Base-by-base conservation (phyloP, 2,888 invertebrate genomes). In the Cheilosia grossa region DNA sequence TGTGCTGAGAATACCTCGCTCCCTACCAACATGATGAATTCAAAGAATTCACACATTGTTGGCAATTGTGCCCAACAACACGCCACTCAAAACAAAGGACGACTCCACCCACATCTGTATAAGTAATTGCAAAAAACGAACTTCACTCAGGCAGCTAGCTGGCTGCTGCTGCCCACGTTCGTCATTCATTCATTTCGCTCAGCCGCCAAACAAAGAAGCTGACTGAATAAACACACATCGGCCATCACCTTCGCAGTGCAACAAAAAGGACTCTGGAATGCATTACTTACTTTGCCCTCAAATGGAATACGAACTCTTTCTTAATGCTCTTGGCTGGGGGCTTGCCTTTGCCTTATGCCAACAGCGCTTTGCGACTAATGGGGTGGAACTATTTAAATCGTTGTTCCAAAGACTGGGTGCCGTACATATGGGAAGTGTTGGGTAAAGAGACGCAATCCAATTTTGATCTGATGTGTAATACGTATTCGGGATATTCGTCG, bases 31-130 rank as follows among this genome's bases (percentile, higher is more conserved):
- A 44, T 17, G n/a, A n/a, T 64, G 37, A 64, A 27, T 40, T 13
- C 66, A 15, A 51, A 40, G 66, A 66, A 66, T 66, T 66, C 53
- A 40, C 40, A 66, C 66, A 21, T 53, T 27, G 33, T 42, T 66
- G 15, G 40, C 40, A 9, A 53, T 66, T 66, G 3, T 66, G 27
- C 51, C 10, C 13, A 51, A 64, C 40, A 66, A 59, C 42, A 42
- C 17, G 44, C 15, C 17, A 30, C 44, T 13, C 6, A 17, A 37
- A 37, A 51, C 51, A 51, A 66, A 27, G 15, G 24, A 33, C 53
- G 40, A 53, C 53, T 53, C 17, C 53, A 53, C 66, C 53, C 42
- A 42, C 42, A 54, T 42, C 40, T 42, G 17, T 53, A 24, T 53
- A 66, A 40, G 51, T 66, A 53, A 53, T 66, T 66, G 53, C 42